These are phyloP conservation scores for Andrena dorsata DNA, from an alignment of 2,888 invertebrate species.

Conservation along the genomic window DNA sequence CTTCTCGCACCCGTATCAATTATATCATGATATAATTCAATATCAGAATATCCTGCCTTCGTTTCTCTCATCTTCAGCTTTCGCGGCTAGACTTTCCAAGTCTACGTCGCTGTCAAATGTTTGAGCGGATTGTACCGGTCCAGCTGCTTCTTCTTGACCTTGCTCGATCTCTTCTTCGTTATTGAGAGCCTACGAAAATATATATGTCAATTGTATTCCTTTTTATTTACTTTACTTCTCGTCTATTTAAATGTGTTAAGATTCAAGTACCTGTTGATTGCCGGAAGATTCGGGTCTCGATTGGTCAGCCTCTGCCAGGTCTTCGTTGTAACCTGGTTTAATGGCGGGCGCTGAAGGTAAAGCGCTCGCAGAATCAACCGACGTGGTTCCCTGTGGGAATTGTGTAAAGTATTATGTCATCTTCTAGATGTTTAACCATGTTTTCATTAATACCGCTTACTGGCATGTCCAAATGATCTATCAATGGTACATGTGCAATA, in stretches of 20 bases:
- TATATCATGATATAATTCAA: slow-evolving; percentile 23
- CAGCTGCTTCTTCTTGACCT: slow-evolving; percentile 62
- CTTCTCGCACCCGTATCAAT: slow-evolving; percentile 4
- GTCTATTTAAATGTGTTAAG: neutral
- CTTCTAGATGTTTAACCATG: neutral
- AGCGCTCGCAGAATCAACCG: slow-evolving; percentile 60
- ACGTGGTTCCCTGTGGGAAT: slow-evolving; percentile 65
- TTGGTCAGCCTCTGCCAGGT: slow-evolving; percentile 93
- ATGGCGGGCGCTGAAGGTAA: slow-evolving; percentile 64
- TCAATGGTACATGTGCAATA: slow-evolving; percentile 54
- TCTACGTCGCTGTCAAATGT: slow-evolving; percentile 63
- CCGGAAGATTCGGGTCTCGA: slow-evolving; percentile 86
- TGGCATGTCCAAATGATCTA: slow-evolving; percentile 64
- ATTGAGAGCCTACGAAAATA: slow-evolving; percentile 48
- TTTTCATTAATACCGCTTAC: slow-evolving; percentile 49
- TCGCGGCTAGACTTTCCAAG: slow-evolving; percentile 63
- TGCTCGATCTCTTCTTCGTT: slow-evolving; percentile 68
- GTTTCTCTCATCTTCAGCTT: slow-evolving; percentile 71
- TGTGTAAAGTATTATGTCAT: neutral
- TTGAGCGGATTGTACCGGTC: slow-evolving; percentile 47
- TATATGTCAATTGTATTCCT: neutral
- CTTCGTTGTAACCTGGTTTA: slow-evolving; percentile 87
- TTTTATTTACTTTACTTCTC: neutral
- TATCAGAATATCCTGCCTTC: slow-evolving; percentile 57
- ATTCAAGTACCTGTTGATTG: slow-evolving; percentile 76